Conservation (phyloP, 2,888 invertebrate genomes). For the Trachelus stipa region DNA sequence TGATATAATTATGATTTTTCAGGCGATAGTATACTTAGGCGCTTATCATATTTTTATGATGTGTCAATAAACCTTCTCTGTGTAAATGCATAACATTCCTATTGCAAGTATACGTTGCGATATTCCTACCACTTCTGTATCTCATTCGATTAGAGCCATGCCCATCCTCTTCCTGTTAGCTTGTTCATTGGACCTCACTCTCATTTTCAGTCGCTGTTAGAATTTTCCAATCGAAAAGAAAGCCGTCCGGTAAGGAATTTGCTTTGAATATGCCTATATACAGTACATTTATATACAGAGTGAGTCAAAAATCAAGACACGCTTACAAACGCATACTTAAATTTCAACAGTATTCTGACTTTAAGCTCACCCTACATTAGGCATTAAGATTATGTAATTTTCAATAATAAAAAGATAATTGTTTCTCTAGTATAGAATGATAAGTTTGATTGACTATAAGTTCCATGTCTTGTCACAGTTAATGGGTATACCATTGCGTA, state of each 20-base stretch:
- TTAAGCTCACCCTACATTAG: background rate
- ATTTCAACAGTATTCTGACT: background rate
- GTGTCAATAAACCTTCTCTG: constrained; percentile 25
- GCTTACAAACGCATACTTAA: no score
- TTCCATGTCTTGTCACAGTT: background rate
- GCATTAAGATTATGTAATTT: background rate
- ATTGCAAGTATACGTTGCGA: background rate
- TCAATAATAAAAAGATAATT: background rate
- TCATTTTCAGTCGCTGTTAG: constrained; percentile 13
- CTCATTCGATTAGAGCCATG: constrained; percentile 41
- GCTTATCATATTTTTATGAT: constrained; percentile 9
- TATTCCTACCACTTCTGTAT: background rate
- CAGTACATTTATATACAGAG: background rate
- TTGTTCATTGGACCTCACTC: constrained; percentile 13
- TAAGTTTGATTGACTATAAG: background rate
- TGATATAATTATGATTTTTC: background rate
- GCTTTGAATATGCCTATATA: background rate
- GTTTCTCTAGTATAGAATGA: background rate
- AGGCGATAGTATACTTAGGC: background rate
- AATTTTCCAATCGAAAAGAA: constrained; percentile 1
- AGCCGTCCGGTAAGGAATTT: background rate
- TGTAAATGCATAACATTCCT: background rate
- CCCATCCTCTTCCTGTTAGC: constrained; percentile 54
- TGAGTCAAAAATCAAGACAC: background rate
- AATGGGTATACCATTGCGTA: background rate